These are phyloP conservation scores for Patella pellucida DNA, from an alignment of 2,888 invertebrate genomes.

Conservation along the genomic window DNA sequence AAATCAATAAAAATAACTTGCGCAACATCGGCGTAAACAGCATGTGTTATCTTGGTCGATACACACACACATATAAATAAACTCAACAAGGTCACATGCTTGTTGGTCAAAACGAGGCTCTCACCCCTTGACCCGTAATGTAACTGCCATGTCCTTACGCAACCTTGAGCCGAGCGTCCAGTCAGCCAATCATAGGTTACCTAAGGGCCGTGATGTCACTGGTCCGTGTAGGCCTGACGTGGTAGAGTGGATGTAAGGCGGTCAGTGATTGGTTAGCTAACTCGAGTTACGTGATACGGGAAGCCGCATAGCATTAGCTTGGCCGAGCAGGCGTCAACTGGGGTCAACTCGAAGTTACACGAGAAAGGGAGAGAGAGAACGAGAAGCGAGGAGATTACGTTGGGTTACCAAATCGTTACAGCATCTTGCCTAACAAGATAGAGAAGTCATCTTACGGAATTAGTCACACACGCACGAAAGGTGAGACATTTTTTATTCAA, in stretches of 20 bases:
- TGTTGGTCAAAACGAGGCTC: conserved; percentile 38
- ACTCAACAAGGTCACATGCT: conserved; percentile 24
- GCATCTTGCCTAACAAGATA: not conserved
- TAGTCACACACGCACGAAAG: too few relatives aligned
- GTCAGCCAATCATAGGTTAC: conserved; percentile 40
- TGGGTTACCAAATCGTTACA: not conserved
- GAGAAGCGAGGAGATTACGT: conserved; percentile 6
- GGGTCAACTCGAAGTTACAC: conserved; percentile 24
- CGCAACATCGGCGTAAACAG: too few relatives aligned
- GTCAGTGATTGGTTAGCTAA: conserved; percentile 55
- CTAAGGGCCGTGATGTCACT: conserved; percentile 21
- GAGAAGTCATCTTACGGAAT: too few relatives aligned
- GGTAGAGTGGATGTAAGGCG: conserved; percentile 34
- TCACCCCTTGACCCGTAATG: conserved; percentile 40
- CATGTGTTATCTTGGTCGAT: too few relatives aligned
- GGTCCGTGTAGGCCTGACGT: conserved; percentile 32
- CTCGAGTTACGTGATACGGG: conserved; percentile 54
- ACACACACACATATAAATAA: not conserved
- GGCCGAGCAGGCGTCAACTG: conserved; percentile 26
- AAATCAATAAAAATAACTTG: too few relatives aligned
- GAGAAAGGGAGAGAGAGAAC: conserved; percentile 7
- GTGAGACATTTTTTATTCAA: too few relatives aligned
- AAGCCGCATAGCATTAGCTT: conserved; percentile 27
- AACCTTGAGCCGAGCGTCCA: conserved; percentile 41
- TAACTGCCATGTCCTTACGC: conserved; percentile 47